Percentiles rank a stretch among this genome's conserved stretches.
Evolutionary conservation across 1,140 invertebrate species (phyloP).

Genomic region (Lepidurus couesii): DNA sequence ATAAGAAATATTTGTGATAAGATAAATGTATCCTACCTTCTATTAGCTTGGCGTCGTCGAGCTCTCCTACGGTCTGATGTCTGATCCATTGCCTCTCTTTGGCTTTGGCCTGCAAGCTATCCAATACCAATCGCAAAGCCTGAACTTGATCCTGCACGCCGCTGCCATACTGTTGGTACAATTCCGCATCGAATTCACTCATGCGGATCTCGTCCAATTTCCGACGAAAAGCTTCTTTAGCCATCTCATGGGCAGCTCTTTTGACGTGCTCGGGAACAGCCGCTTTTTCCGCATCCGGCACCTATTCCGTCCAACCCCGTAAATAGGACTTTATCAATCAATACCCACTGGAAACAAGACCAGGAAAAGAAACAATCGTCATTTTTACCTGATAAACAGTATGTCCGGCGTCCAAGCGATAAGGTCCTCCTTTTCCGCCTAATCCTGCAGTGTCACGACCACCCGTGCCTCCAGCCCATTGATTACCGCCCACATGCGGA

Average conservation of each 20-base stretch:
- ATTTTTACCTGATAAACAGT: conserved; percentile 71
- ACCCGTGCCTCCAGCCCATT: conserved; percentile 91
- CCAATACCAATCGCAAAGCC: conserved; percentile 55
- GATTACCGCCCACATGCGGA: conserved; percentile 92
- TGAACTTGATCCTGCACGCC: conserved; percentile 67
- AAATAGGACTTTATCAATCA: neutral
- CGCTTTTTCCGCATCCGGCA: conserved; percentile 83
- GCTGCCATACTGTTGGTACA: conserved; percentile 75
- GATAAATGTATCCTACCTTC: conserved; percentile 57
- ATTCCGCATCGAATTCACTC: conserved; percentile 84
- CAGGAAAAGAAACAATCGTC: neutral
- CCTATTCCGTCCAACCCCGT: conserved; percentile 45
- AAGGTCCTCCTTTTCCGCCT: conserved; percentile 86
- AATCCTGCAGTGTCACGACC: conserved; percentile 84
- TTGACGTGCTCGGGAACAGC: conserved; percentile 81
- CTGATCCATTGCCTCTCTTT: conserved; percentile 89
- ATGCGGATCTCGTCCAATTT: conserved; percentile 86
- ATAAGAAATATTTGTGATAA: conserved; percentile 39
- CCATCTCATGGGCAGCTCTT: conserved; percentile 87
- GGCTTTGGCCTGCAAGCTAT: conserved; percentile 77
- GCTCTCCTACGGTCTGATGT: conserved; percentile 87
- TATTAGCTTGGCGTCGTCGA: conserved; percentile 92
- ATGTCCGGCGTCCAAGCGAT: conserved; percentile 85
- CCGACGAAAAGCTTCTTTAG: conserved; percentile 79
- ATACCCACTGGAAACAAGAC: neutral